Evolutionary conservation across 53 echinoderm and acorn worm genomes (phyloP), one percentile per base, ranked within the genome.

Genomic region (Paracentrotus lividus): DNA sequence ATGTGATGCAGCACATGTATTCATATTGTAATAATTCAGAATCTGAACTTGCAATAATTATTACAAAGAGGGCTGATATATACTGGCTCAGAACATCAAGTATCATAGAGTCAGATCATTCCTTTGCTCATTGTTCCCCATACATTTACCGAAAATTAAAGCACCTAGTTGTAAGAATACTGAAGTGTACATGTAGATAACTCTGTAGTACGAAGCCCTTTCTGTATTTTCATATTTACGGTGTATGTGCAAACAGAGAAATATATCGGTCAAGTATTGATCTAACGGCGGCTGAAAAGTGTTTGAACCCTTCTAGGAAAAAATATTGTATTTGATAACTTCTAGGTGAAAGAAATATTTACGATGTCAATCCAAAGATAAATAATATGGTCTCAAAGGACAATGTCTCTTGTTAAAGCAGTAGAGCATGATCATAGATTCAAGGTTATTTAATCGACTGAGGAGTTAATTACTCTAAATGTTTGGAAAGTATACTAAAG

Each of bases 221-320:
- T 43, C 44, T 44, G 14, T 47, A n/a, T 81, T 26, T 81, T n/a
- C 24, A n/a, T 47, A 26, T n/a, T 81, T 23, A 34, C 47, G 26
- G 5, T 45, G 81, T n/a, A 47, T 26, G 13, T 81, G 47, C 21
- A 40, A 81, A 47, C 81, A 81, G 24, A 1, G 47, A 81, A 81
- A 81, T 67, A 24, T 81, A 81, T n/a, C n/a, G 81, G 81, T 81
- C 81, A 81, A 32, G n/a, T 81, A 81, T 81, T 38, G 81, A 81
- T 81, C 26, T 81, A n/a, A 26, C 13, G 81, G 81, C 81, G 7
- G 0, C 49, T 81, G 8, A 44, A 36, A 10, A 45, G 81, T 47
- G 47, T 45, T 81, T 18, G 26, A 78, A 40, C 27, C 47, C 47
- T 81, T n/a, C 45, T 24, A 12, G 49, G 26, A 49, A 81, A 78